Base-by-base conservation (phyloP, 2,888 invertebrate species). In the Eurois occulta region DNA sequence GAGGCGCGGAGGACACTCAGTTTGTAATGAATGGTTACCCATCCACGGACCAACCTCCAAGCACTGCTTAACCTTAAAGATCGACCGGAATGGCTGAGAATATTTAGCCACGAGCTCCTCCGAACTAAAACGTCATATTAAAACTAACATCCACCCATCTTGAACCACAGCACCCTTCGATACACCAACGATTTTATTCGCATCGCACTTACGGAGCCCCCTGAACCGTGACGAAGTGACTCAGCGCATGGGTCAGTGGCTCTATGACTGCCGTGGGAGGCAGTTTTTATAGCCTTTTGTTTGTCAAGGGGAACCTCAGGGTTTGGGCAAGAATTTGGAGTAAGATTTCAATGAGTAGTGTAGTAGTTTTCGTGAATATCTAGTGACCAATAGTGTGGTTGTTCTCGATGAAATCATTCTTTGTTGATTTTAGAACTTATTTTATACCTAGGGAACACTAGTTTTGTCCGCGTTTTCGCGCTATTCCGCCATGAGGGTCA, bases 261-360 rank as follows among this genome's bases (percentile, higher is more conserved):
- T 90, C 77, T 81, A 88, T 91, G 93, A 92, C 91, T 91, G 80
- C 86, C 94, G 94, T 94, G 94, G 93, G 94, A 94, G 79, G 70
- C 76, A 69, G 69, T 92, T 89, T 84, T 84, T 84, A 84, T 87
- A 4, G 80, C 58, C 88, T 87, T 90, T 91, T 91, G 91, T 91
- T 86, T 76, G 46, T 28, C 28, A 60, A 73, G 77, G 72, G 83
- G 79, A 58, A 58, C 81, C 67, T 77, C 77, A 35, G 67, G 76
- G 76, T 81, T 81, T 76, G 18, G 71, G 64, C 1, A 52, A 65
- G 24, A 68, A 72, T 78, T 80, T 83, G 58, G 78, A 72, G 80
- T 83, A 82, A 70, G 64, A 67, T 75, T 81, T n/a, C 60, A 66
- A 69, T 60, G 28, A 55, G 38, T 43, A 24, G 21, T 18, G 68